These are phyloP conservation scores for Spermophilus dauricus DNA, from an alignment of 2,113 vertebrate genomes.

Conservation along the genomic window DNA sequence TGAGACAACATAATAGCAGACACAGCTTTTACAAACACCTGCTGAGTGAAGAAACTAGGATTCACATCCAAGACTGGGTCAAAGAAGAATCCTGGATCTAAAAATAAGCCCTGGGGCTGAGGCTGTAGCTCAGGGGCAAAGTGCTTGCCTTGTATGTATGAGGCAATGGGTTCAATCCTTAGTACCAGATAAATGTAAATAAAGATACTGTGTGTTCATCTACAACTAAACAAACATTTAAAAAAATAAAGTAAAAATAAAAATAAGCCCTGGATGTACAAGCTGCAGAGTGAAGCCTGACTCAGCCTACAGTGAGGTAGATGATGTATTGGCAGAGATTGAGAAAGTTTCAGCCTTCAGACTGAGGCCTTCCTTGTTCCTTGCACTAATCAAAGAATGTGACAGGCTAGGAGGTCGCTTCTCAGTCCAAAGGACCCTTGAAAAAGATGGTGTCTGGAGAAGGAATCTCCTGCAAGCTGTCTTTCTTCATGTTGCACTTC, in stretches of 20 bases:
- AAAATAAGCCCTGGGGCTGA: neutral
- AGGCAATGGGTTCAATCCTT: no score
- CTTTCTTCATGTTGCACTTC: neutral
- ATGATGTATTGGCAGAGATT: neutral
- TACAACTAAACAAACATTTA: no score
- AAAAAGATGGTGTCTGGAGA: neutral
- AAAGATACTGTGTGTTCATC: no score
- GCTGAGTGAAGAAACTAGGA: neutral
- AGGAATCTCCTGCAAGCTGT: neutral
- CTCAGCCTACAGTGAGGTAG: neutral
- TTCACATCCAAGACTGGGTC: neutral
- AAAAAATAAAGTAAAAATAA: neutral
- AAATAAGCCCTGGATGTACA: neutral
- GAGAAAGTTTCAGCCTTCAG: neutral
- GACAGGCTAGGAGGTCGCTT: neutral
- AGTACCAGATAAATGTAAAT: no score
- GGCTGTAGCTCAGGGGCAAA: no score
- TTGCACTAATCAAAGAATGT: neutral
- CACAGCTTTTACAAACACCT: neutral
- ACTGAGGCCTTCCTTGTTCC: neutral
- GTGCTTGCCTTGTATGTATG: no score
- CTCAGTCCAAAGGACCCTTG: neutral
- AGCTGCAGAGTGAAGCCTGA: neutral
- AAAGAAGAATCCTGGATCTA: neutral
- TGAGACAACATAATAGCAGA: neutral